Base-by-base conservation (phyloP, 2,113 vertebrate species). In the Garra rufa region DNA sequence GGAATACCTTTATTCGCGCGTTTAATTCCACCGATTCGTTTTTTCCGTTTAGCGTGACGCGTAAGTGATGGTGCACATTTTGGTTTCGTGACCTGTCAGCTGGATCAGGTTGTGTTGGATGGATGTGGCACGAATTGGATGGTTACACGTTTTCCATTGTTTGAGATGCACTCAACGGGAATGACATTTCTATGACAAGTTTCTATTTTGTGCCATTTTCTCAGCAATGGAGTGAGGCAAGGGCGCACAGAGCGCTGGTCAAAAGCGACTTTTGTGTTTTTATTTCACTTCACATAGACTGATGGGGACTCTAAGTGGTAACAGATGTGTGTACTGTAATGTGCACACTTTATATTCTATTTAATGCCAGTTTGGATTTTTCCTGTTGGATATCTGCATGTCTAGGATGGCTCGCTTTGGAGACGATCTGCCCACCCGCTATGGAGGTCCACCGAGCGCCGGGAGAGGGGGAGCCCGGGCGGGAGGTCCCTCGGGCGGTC, bases 371-470 rank as follows among this genome's bases (percentile, higher is more conserved):
- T 94, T 94, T 92, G 96, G 94, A 94, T 95, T 94, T 94, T 92
- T 91, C 93, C 93, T 89, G 92, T 96, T 91, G 94, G 94, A 94
- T 95, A 93, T 93, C 93, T 94, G 92, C 92, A 87, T 94, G 92
- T 94, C 90, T 92, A 95, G 95, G 90, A 99, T 99, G 98, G 95
- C 97, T 95, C 97, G 97, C 89, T 99, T 99, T 88, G 95, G 96
- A 87, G 97, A 98, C 89, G 98, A 99, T 90, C 94, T 97, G 85
- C 95, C 96, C 83, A 95, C 94, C 93, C 96, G 98, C 91, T 98
- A 96, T 93, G 95, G 95, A 94, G 94, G 95, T 59, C 92, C 93
- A 44, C 92, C 93, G 93, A 96, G 91, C 90, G 92, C 90, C 34
- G 95, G 95, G 84, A 93, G 95, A 95, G 96, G 95, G 87, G 95